These are phyloP conservation scores for Propithecus perrieri DNA, from an alignment of 2,797 vertebrate genomes.

Conservation along the genomic window DNA sequence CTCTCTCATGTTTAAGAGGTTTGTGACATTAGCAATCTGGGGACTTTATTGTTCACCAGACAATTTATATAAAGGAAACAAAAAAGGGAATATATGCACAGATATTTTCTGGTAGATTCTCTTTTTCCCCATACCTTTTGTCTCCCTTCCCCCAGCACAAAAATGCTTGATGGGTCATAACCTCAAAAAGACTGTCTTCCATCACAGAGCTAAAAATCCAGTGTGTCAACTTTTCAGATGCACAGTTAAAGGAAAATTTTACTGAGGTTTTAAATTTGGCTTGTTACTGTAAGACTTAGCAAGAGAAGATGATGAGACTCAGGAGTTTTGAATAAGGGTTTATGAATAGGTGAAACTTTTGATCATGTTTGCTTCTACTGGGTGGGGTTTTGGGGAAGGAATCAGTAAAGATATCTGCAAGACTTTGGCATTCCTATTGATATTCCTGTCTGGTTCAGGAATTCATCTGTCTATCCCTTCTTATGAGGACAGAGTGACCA, in stretches of 20 bases:
- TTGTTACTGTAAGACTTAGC: not conserved
- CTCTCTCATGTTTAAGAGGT: not conserved
- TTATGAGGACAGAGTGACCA: not conserved
- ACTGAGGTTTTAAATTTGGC: conserved; percentile 18
- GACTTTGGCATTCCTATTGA: not conserved
- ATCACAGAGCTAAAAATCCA: not conserved
- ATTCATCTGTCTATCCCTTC: not conserved
- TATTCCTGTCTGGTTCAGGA: not conserved
- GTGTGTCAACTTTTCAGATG: not conserved
- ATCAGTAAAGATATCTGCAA: not conserved
- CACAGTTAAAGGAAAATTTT: not conserved
- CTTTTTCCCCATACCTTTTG: not conserved
- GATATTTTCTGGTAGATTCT: not conserved
- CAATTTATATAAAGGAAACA: not conserved
- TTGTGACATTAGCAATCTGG: not conserved
- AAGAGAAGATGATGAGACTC: not conserved
- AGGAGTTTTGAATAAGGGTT: not conserved
- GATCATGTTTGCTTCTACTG: not conserved
- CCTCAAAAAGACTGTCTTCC: not conserved
- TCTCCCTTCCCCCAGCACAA: not conserved
- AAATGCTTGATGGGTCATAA: not conserved
- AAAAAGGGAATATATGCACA: not conserved
- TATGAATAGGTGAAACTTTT: not conserved
- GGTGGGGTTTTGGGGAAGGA: not conserved
- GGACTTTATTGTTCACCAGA: not conserved